phyloP scores from a whole-genome alignment of 92 coral and sea anemone species.

The Pocillopora meandrina region DNA sequence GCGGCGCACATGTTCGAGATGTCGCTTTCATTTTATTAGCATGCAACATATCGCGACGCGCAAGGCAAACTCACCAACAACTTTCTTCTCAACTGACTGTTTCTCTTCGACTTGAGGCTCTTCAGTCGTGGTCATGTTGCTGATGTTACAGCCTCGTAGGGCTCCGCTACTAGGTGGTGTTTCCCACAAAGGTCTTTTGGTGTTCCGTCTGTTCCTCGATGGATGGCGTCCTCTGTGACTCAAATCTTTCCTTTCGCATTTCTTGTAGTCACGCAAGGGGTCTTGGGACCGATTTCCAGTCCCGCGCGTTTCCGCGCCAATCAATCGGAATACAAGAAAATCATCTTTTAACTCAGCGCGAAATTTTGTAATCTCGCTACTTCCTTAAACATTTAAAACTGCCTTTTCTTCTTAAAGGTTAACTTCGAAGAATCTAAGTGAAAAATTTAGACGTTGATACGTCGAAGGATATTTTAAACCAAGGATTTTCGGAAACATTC shows the following conservation, averaged over 20 bases:
- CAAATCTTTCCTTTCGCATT: conserved; percentile 54
- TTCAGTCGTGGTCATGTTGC: conserved; percentile 90
- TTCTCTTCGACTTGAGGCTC: conserved; percentile 84
- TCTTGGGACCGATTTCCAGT: conserved; percentile 65
- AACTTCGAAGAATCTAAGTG: not conserved
- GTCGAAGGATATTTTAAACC: not conserved
- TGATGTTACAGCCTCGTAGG: conserved; percentile 97
- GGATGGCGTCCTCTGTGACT: conserved; percentile 88
- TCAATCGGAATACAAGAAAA: not conserved
- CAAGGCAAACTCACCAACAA: conserved; percentile 71
- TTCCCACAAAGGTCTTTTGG: conserved; percentile 60
- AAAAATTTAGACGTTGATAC: not conserved
- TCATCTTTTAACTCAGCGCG: not conserved
- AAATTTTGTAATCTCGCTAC: not conserved
- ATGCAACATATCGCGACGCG: conserved; percentile 37
- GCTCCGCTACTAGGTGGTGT: conserved; percentile 94
- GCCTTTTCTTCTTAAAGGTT: not conserved
- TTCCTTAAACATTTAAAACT: not conserved
- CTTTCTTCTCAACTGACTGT: conserved; percentile 69
- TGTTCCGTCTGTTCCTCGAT: conserved; percentile 85
- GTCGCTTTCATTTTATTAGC: conserved; percentile 58
- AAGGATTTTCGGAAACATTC: not conserved
- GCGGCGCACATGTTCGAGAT: conserved; percentile 90
- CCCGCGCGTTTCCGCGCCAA: conserved; percentile 33
- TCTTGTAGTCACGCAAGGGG: conserved; percentile 79